These are phyloP conservation scores for Ommatoiulus sabulosus DNA, from an alignment of 2,888 invertebrate genomes.

Conservation along the genomic window DNA sequence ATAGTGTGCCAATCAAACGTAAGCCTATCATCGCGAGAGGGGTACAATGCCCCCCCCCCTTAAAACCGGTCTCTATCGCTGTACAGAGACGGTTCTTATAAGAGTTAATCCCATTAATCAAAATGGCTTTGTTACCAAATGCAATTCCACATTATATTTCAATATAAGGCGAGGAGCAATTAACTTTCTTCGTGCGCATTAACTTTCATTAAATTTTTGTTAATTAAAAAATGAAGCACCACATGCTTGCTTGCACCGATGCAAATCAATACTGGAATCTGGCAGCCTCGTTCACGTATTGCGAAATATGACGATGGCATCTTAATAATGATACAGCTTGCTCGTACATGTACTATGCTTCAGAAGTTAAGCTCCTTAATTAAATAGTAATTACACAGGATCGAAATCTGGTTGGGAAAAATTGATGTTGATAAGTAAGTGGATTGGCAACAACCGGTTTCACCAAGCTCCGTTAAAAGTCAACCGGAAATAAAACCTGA, in stretches of 20 bases:
- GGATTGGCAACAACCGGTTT: too few species aligned
- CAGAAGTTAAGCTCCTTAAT: background rate
- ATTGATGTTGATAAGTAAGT: too few species aligned
- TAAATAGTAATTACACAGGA: background rate
- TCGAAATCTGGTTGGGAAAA: too few species aligned
- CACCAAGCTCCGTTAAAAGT: too few species aligned
- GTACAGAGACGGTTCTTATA: background rate
- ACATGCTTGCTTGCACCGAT: conserved; percentile 8
- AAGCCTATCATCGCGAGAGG: background rate
- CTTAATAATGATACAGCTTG: background rate
- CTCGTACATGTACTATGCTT: background rate
- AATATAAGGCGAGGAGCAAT: conserved; percentile 35
- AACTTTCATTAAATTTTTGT: conserved; percentile 41
- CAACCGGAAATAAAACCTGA: too few species aligned
- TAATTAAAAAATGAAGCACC: conserved; percentile 29
- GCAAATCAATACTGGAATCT: conserved; percentile 4
- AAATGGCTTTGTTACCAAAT: conserved; percentile 29
- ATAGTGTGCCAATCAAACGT: background rate
- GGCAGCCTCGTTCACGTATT: background rate
- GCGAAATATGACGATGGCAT: background rate
- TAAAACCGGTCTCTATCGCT: background rate
- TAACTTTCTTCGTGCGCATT: conserved; percentile 18
- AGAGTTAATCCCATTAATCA: conserved; percentile 30
- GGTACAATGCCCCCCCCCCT: background rate
- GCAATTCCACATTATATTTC: conserved; percentile 40